phyloP scores from a whole-genome alignment of 2,113 vertebrate species.

The Cyprinodon tularosa region DNA sequence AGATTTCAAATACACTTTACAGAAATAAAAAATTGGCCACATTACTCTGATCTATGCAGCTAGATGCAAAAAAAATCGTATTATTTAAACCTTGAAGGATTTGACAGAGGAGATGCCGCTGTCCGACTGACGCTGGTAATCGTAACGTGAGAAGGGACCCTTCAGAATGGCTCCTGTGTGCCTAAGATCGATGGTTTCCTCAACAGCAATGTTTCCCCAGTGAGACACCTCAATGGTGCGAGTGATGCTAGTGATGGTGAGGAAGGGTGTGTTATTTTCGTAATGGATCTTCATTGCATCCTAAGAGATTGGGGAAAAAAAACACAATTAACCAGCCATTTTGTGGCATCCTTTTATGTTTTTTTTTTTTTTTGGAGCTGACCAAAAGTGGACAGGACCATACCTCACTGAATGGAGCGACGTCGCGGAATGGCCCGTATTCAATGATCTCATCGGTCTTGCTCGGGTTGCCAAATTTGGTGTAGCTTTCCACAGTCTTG shows the following conservation, averaged over 20 bases:
- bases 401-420: constrained; percentile 91
- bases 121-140: constrained; percentile 98
- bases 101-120: constrained; percentile 98
- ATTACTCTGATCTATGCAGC: too few species aligned
- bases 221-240: constrained; percentile 96
- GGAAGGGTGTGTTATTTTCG: constrained; percentile 97
- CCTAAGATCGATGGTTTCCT: constrained; percentile 94
- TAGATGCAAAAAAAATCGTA: too few species aligned
- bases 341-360: neutral
- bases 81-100: constrained; percentile 89
- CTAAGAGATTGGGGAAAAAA: constrained; percentile 66
- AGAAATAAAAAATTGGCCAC: too few species aligned
- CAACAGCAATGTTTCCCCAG: constrained; percentile 98
- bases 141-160: constrained; percentile 96
- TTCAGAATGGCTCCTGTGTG: constrained; percentile 95
- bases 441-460: constrained; percentile 91
- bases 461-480: constrained; percentile 92
- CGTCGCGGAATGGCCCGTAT: constrained; percentile 92
- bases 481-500: constrained; percentile 93
- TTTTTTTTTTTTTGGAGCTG: neutral
- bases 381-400: neutral
- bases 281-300: constrained; percentile 94
- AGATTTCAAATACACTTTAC: too few species aligned
- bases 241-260: constrained; percentile 94
- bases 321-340: neutral